phyloP scores from a whole-genome alignment of 2,888 invertebrate genomes.

The Metacarcinus magister region DNA sequence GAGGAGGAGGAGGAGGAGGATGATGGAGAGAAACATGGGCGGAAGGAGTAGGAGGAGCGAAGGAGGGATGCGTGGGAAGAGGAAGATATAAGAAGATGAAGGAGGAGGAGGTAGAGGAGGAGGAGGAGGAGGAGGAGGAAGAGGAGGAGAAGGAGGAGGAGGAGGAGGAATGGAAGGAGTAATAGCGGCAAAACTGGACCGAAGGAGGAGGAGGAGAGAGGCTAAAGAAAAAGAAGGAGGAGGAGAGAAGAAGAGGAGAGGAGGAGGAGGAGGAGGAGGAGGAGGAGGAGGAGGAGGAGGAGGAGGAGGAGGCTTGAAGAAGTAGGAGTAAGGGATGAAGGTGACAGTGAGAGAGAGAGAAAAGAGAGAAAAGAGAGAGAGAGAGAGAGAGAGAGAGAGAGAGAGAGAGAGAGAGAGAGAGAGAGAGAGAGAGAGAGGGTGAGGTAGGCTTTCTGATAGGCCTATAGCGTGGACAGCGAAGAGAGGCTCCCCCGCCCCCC shows the following conservation, averaged over 20 bases:
- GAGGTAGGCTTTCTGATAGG: conserved; percentile 52
- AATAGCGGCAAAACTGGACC: background rate
- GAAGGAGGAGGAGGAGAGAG: background rate
- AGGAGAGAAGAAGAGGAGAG: background rate
- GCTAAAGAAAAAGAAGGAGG: background rate
- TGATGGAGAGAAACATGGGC: background rate
- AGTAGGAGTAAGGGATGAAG: background rate
- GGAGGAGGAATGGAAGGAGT: background rate
- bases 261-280: background rate
- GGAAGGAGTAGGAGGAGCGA: background rate
- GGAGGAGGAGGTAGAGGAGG: background rate
- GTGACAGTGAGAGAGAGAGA: background rate
- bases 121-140: conserved; percentile 5
- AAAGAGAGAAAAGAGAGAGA: background rate
- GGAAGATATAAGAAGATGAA: background rate
- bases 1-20: background rate
- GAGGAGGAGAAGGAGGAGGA: too few species aligned
- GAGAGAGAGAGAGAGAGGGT: background rate
- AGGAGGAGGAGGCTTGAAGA: background rate
- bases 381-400: background rate
- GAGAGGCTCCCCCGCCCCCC: conserved; percentile 13
- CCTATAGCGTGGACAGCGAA: conserved; percentile 66
- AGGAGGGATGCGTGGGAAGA: background rate
- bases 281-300: background rate
- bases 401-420: background rate